Evolutionary conservation across 1,140 invertebrate genomes (phyloP), one percentile per base, ranked within the genome.

Genomic region (Atta cephalotes): DNA sequence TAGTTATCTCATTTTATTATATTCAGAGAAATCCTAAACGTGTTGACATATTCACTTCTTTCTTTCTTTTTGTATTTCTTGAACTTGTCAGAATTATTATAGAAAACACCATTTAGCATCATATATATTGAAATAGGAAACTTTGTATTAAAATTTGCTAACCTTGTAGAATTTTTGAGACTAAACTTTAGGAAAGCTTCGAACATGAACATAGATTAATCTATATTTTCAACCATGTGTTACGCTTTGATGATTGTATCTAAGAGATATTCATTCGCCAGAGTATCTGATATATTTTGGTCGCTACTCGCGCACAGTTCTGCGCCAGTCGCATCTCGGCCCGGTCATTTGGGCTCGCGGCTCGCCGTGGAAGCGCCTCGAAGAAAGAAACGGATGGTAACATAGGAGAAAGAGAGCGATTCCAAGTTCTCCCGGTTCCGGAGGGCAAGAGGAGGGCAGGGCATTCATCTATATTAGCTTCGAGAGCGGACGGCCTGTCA

Each of bases 401-500:
- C 31, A 35, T 58, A 58, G 53, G 74, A 71, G 87, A 91, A 85
- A 90, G 90, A 90, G 89, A 90, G 89, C 87, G 89, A 91, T 91
- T 91, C 81, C 88, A 88, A 63, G 87, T 91, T 89, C 89, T 80
- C 25, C 39, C 70, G 77, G 87, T 89, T 92, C 92, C 91, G 91
- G 92, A 93, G 94, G 94, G 92, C 94, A 94, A 94, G 45, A 25
- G 93, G 93, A 95, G 94, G 94, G 94, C 93, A 94, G 94, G 92
- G 95, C 95, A 95, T 95, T 95, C 95, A 95, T 95, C 95, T 95
- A 95, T 95, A 95, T 95, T 95, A 95, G 95, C 95, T 95, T 93
- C 95, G 94, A 95, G 93, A 95, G 94, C 94, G 93, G 93, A 94
- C 94, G 94, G 95, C 94, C 95, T 95, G 95, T 95, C 94, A 95